Evolutionary conservation across 2,797 vertebrate genomes (phyloP), one percentile per base, ranked within the genome.

Genomic region (Betta splendens): DNA sequence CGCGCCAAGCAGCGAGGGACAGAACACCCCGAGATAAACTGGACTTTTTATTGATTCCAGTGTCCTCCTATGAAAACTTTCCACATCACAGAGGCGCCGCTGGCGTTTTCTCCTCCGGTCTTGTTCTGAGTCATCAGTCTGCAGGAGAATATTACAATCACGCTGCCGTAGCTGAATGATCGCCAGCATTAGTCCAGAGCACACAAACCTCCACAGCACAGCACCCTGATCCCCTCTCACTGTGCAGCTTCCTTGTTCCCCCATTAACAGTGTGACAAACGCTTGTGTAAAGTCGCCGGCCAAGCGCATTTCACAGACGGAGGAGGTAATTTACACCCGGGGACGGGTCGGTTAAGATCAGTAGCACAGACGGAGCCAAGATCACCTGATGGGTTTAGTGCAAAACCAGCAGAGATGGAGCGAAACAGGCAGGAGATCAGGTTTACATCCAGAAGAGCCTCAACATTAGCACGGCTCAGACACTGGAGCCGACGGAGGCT

Each of bases 141-240:
- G 32, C 43, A 71, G 64, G 33, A 63, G 68, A 64, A 68, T 75
- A 73, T 77, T 74, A 66, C 23, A 17, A 66, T 49, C 44, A 17
- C 43, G 36, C 62, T 43, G 26, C 50, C 37, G 56, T 45, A 87
- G 78, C 84, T 91, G 84, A 90, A 88, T 2, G 89, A 81, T 81
- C 83, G 69, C 69, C 81, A 77, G 88, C 89, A 93, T 94, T 94
- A 93, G 90, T 89, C 75, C 26, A 1, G 32, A 71, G 69, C 77
- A 89, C 87, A 76, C 87, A 70, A 77, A 85, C 89, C 90, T 93
- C 90, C 75, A 84, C 88, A 88, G 89, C 89, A 90, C 92, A 92
- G 90, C 70, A 78, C 88, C 86, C 84, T 84, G 82, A 89, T 92
- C 90, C 86, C 85, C 86, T 88, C 89, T 92, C 94, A 89, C 80